A percentile compares a stretch with the other conserved stretches of the same genome.
Conservation (phyloP, 2,888 invertebrate genomes). For the Oligia latruncula region DNA sequence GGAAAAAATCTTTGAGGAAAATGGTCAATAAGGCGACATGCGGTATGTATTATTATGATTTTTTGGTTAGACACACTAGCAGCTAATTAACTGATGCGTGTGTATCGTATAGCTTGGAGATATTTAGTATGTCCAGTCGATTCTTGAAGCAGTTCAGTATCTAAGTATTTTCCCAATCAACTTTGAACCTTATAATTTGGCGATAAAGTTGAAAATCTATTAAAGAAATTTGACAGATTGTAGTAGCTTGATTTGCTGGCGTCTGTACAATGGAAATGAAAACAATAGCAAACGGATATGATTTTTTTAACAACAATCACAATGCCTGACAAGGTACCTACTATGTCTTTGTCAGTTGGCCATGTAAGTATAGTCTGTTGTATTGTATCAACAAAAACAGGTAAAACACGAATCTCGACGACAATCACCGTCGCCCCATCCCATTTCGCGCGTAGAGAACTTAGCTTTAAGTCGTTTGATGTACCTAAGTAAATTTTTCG, state of each 20-base stretch:
- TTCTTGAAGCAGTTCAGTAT: too few species aligned
- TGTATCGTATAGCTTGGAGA: too few species aligned
- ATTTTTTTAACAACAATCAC: constrained; percentile 7
- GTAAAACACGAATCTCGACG: not conserved
- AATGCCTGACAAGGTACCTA: not conserved
- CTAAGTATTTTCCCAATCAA: too few species aligned
- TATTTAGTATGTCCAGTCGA: too few species aligned
- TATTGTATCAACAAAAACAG: not conserved
- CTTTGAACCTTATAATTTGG: too few species aligned
- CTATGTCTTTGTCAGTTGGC: not conserved
- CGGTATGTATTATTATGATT: too few species aligned
- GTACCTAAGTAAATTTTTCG: not conserved
- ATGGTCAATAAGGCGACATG: too few species aligned
- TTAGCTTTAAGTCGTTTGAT: not conserved
- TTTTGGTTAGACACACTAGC: too few species aligned
- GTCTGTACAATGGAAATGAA: not conserved
- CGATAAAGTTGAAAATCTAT: too few species aligned
- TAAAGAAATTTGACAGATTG: too few species aligned
- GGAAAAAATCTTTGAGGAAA: constrained; percentile 36
- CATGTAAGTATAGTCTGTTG: not conserved
- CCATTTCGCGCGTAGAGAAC: not conserved
- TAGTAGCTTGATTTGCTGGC: too few species aligned
- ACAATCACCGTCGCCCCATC: not conserved
- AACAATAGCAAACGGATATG: constrained; percentile 23
- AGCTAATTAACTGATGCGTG: too few species aligned